phyloP scores from a whole-genome alignment of 2,888 invertebrate genomes.

The Mallateleia sp. region DNA sequence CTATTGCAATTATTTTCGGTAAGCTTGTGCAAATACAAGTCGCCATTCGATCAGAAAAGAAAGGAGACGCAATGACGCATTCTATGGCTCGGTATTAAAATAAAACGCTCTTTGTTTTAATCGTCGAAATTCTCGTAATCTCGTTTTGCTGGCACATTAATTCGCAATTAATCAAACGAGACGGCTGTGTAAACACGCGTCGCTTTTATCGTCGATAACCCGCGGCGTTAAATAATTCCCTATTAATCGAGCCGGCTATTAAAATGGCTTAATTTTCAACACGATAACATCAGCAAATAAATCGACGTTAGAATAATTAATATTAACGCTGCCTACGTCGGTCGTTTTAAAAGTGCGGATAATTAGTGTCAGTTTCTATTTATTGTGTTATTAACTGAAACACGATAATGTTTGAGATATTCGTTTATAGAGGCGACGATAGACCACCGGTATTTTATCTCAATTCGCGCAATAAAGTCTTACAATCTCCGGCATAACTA shows the following conservation, averaged over 20 bases:
- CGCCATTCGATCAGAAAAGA: not conserved
- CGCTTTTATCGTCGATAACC: constrained; percentile 67
- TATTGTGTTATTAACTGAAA: constrained; percentile 77
- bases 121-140: constrained; percentile 14
- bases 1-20: constrained; percentile 12
- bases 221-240: constrained; percentile 66
- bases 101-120: not conserved
- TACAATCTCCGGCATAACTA: constrained; percentile 72
- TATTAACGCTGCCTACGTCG: constrained; percentile 45
- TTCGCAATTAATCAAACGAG: constrained; percentile 65
- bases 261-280: constrained; percentile 66
- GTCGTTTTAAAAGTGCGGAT: constrained; percentile 51
- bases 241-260: constrained; percentile 61
- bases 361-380: constrained; percentile 77
- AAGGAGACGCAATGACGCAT: not conserved
- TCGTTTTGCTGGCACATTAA: constrained; percentile 12
- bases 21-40: constrained; percentile 12
- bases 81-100: not conserved
- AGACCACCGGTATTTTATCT: constrained; percentile 78
- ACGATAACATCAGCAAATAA: constrained; percentile 58
- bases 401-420: constrained; percentile 73
- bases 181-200: constrained; percentile 73
- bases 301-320: constrained; percentile 58
- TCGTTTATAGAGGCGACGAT: constrained; percentile 78
- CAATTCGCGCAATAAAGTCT: constrained; percentile 69